Base-by-base conservation (phyloP, 30 jellyfish, hydroid and myxozoan genomes). In the Catostylus mosaicus region DNA sequence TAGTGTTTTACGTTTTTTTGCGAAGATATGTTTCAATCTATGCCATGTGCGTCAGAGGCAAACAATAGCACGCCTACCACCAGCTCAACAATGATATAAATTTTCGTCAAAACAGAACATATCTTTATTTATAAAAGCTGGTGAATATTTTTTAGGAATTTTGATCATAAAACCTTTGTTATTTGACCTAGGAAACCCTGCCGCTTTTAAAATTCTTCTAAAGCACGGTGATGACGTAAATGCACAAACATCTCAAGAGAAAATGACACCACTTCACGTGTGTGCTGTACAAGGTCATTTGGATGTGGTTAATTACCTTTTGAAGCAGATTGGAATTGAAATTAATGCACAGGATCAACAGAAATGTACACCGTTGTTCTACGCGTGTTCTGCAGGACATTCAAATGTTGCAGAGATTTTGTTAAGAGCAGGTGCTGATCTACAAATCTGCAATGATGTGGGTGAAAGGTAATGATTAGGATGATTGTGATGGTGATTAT, bases 361-460 rank as follows among this genome's bases (percentile, higher is more conserved):
- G 30, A 57, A 65, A 30, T 74, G 89, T 78, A 54, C 95, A 10
- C 85, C 95, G 16, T 50, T 85, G 84, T 85, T 85, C 29, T 85
- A 85, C 36, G 89, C 95, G 9, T 85, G 95, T 36, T 66, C 95
- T 5, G 40, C 87, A 12, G 95, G 95, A 1, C 88, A 85, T 46
- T 5, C 85, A 10, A 27, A 34, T 12, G 78, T 65, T 22, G 89
- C 87, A 32, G 85, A 62, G 48, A 64, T 75, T 9, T 43, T 85
- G 60, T 70, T 73, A 57, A 46, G 63, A 67, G 47, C 60, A 30
- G 89, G 80, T 35, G 95, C 95, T 19, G 77, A 85, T 43, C 79
- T 85, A 8, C 50, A 85, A 45, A 18, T 63, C 2, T 57, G 32
- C 65, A 71, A 67, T 63, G 84, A 10, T 16, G 34, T 19, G 11